These are phyloP conservation scores for Punctoribates punctum DNA, from an alignment of 2,888 invertebrate species.

Conservation along the genomic window DNA sequence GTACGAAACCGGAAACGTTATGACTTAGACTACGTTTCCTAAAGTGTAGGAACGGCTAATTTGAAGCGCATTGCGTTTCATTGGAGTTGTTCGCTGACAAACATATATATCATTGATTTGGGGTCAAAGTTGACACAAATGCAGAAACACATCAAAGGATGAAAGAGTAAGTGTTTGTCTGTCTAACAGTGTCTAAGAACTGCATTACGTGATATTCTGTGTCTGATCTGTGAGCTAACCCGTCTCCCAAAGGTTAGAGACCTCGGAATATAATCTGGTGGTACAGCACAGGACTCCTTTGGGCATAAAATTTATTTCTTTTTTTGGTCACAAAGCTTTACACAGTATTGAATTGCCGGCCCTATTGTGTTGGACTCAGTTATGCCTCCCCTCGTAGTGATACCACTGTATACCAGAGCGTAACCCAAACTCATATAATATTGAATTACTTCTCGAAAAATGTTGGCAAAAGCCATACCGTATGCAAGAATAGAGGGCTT, in stretches of 20 bases:
- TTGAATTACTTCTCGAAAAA: background rate
- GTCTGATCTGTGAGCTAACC: background rate
- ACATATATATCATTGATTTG: slow-evolving; percentile 11
- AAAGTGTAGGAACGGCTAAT: slow-evolving; percentile 16
- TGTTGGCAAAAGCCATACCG: background rate
- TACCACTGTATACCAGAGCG: background rate
- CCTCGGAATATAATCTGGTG: slow-evolving; percentile 12
- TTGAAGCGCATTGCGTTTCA: slow-evolving; percentile 11
- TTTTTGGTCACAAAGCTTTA: slow-evolving; percentile 14
- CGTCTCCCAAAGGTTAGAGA: slow-evolving; percentile 22
- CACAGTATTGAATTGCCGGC: slow-evolving; percentile 11
- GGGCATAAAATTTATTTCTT: slow-evolving; percentile 28
- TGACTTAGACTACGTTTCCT: slow-evolving; percentile 4
- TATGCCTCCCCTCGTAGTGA: slow-evolving; percentile 3
- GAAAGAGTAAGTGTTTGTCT: slow-evolving; percentile 23
- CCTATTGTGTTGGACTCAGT: slow-evolving; percentile 11
- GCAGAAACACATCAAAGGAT: background rate
- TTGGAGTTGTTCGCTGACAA: background rate
- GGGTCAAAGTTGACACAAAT: slow-evolving; percentile 11
- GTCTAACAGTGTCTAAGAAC: background rate
- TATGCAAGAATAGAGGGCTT: background rate
- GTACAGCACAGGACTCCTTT: slow-evolving; percentile 10
- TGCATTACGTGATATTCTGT: background rate
- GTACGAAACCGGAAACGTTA: slow-evolving; percentile 22
- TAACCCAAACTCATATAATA: background rate